A percentile compares a stretch with the other conserved stretches of the same genome.
Evolutionary conservation across 2,888 invertebrate species (phyloP).

Genomic region (Acheta domesticus): DNA sequence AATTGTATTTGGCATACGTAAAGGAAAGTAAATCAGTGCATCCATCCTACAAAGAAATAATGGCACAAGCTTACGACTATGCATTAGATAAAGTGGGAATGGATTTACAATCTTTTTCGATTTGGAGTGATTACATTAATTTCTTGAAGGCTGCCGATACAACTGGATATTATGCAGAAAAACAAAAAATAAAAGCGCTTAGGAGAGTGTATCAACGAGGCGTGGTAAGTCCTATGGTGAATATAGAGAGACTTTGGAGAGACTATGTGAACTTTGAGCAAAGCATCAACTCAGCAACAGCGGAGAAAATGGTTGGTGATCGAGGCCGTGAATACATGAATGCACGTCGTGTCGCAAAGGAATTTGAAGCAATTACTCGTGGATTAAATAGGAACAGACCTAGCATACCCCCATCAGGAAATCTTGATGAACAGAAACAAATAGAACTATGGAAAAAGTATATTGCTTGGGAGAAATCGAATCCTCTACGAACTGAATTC

Average conservation of each 20-base stretch:
- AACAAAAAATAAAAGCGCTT: constrained; percentile 99
- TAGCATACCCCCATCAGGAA: constrained; percentile 90
- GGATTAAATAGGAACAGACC: constrained; percentile 94
- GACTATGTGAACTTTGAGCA: constrained; percentile 97
- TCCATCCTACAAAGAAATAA: constrained; percentile 77
- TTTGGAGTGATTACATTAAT: constrained; percentile 97
- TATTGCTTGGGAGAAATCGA: constrained; percentile 94
- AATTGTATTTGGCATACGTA: constrained; percentile 93
- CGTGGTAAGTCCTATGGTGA: constrained; percentile 93
- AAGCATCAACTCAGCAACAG: constrained; percentile 81
- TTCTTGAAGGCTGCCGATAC: constrained; percentile 96
- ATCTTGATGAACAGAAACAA: constrained; percentile 88
- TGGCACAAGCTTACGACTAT: constrained; percentile 99
- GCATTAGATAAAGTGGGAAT: constrained; percentile 98
- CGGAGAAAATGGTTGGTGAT: constrained; percentile 97
- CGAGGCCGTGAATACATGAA: constrained; percentile 97
- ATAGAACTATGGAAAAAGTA: constrained; percentile 99
- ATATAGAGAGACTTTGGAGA: constrained; percentile 95
- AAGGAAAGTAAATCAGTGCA: constrained; percentile 94
- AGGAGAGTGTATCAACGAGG: constrained; percentile 95
- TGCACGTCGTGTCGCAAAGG: constrained; percentile 91
- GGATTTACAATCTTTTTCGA: constrained; percentile 93
- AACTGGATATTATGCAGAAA: constrained; percentile 97
- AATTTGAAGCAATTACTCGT: constrained; percentile 89
- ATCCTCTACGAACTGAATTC: constrained; percentile 95